These are phyloP conservation scores for Nyleta sp. DNA, from an alignment of 2,888 invertebrate species.

Conservation along the genomic window DNA sequence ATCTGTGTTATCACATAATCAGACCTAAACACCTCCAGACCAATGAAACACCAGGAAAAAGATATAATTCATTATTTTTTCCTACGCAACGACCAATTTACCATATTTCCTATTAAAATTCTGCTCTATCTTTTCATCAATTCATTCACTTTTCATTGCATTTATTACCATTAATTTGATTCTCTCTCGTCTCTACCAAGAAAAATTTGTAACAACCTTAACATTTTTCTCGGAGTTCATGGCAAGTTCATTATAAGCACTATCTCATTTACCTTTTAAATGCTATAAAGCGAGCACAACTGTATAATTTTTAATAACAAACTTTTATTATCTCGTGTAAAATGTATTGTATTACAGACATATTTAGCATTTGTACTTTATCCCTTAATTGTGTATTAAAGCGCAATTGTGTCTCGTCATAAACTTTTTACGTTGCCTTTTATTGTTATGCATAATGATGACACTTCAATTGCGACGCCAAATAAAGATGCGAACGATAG, in stretches of 20 bases:
- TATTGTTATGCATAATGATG: no score
- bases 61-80: conserved; percentile 17
- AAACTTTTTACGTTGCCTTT: not conserved
- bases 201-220: conserved; percentile 36
- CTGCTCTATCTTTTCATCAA: conserved; percentile 22
- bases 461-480: no score
- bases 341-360: not conserved
- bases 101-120: conserved; percentile 21
- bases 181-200: conserved; percentile 23
- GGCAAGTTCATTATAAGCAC: conserved; percentile 21
- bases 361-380: not conserved
- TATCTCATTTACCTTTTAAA: conserved; percentile 34
- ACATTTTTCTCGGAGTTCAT: conserved; percentile 29
- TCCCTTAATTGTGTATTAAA: conserved; percentile 9
- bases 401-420: not conserved
- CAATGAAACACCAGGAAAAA: not conserved
- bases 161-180: conserved; percentile 38
- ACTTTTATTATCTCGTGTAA: conserved; percentile 15
- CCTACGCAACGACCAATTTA: not conserved
- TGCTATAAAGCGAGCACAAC: conserved; percentile 7
- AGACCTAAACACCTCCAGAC: not conserved
- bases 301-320: conserved; percentile 27
- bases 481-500: no score
- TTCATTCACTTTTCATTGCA: conserved; percentile 28
- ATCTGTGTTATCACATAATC: no score